Percentiles rank a stretch among this genome's conserved stretches.
Evolutionary conservation across 1,140 invertebrate species (phyloP).

Genomic region (Brachionus calyciflorus): DNA sequence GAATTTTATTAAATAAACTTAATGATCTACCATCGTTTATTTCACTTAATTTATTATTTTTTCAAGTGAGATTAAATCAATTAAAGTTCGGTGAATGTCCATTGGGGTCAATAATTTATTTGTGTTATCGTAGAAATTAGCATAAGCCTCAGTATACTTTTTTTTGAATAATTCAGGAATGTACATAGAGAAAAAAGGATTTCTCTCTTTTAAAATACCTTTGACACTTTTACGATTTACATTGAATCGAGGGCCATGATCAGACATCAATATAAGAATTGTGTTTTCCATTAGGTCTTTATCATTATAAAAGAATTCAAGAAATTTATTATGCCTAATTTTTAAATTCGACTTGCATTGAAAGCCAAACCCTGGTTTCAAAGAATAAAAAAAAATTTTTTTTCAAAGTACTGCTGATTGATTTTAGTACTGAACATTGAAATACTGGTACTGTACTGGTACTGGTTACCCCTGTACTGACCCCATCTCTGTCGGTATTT

Average conservation of each 20-base stretch:
- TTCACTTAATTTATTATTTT: no score
- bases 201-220: constrained; percentile 77
- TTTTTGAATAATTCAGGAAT: constrained; percentile 70
- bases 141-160: constrained; percentile 65
- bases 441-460: no score
- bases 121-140: constrained; percentile 62
- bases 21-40: not conserved
- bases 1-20: constrained; percentile 66
- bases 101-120: not conserved
- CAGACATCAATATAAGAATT: constrained; percentile 77
- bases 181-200: constrained; percentile 77
- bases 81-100: not conserved
- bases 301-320: constrained; percentile 59
- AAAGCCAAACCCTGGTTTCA: no score
- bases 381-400: no score
- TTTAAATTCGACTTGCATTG: no score
- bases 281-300: constrained; percentile 71
- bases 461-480: no score
- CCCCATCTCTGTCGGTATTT: no score
- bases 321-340: no score
- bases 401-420: no score
- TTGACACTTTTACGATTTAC: constrained; percentile 74
- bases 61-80: not conserved
- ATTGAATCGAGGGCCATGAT: constrained; percentile 77
- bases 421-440: no score